Evolutionary conservation across 2,888 invertebrate genomes (phyloP).

Genomic region (Lycia hirtaria): DNA sequence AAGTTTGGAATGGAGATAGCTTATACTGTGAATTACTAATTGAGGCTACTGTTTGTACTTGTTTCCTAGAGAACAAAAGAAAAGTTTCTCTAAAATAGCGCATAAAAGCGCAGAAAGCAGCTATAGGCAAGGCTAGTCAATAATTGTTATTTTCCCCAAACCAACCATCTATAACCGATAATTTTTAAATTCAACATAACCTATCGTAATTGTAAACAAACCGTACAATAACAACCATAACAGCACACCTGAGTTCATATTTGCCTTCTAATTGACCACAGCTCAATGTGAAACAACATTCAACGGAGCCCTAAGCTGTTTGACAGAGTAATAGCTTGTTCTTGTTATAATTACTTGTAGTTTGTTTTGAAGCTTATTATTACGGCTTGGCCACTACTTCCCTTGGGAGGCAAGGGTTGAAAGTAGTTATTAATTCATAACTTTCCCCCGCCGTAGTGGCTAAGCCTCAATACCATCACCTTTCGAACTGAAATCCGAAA

Average conservation of each 20-base stretch:
- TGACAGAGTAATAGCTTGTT: conserved; percentile 75
- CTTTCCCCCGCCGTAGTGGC: conserved; percentile 62
- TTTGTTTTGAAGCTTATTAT: conserved; percentile 79
- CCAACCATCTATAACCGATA: not conserved
- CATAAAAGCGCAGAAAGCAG: too few relatives aligned
- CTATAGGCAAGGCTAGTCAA: too few relatives aligned
- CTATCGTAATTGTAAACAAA: not conserved
- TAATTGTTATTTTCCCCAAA: not conserved
- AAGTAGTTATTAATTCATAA: conserved; percentile 74
- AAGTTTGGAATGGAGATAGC: too few relatives aligned
- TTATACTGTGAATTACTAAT: too few relatives aligned
- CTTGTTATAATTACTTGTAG: conserved; percentile 79
- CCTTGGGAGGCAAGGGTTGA: conserved; percentile 67
- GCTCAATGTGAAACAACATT: conserved; percentile 66
- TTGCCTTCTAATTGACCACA: conserved; percentile 63
- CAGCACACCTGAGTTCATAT: conserved; percentile 35
- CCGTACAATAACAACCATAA: not conserved
- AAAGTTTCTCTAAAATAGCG: too few relatives aligned
- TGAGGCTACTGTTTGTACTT: too few relatives aligned
- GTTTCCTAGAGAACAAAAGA: too few relatives aligned
- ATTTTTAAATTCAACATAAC: not conserved
- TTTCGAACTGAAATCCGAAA: conserved; percentile 51
- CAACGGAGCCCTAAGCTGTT: conserved; percentile 69
- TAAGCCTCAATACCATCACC: conserved; percentile 62
- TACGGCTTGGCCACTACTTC: conserved; percentile 68